Base-by-base conservation (phyloP, 2,888 invertebrate genomes). In the Amiota minor region DNA sequence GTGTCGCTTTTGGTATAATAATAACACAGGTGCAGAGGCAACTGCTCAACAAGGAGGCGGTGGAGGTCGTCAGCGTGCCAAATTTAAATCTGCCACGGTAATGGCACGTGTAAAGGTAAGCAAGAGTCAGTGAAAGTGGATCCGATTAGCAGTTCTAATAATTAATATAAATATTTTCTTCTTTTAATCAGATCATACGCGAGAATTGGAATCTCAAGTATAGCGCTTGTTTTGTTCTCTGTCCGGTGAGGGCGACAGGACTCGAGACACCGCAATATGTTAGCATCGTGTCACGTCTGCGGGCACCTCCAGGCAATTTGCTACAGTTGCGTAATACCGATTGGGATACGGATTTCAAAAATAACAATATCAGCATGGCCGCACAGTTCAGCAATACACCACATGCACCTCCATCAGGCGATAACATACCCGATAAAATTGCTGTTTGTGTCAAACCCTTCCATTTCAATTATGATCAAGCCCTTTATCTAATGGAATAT, bases 161-260 rank as follows among this genome's bases (percentile, higher is more conserved):
- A 68, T 67, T 49, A 47, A 67, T 11, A 49, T 67, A 18, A 55
- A 35, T 35, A 35, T 35, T 35, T 76, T 64, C 82, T 84, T 56
- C 4, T 83, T 6, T 20, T 59, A 59, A 59, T 20, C 67, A 93
- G 94, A 93, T 96, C 3, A 97, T 97, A 74, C 92, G 97, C 23
- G 97, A 97, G 88, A 97, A 97, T 88, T 97, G 97, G 97, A 97
- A 96, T 88, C 91, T 97, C 45, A 96, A 96, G 87, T 97, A 96
- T 90, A 96, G 96, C 87, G 97, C 97, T 10, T 95, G 95, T 83
- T 97, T 97, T 88, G 93, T 97, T 45, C 91, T 97, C 76, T 97
- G 97, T 82, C 93, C 95, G 10, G 90, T 96, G 74, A 92, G 93
- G 49, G 90, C 91, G 65, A 87, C 89, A 0, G 92, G 92, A 72